Conservation (phyloP, 2,888 invertebrate genomes). For the Pyralis farinalis region DNA sequence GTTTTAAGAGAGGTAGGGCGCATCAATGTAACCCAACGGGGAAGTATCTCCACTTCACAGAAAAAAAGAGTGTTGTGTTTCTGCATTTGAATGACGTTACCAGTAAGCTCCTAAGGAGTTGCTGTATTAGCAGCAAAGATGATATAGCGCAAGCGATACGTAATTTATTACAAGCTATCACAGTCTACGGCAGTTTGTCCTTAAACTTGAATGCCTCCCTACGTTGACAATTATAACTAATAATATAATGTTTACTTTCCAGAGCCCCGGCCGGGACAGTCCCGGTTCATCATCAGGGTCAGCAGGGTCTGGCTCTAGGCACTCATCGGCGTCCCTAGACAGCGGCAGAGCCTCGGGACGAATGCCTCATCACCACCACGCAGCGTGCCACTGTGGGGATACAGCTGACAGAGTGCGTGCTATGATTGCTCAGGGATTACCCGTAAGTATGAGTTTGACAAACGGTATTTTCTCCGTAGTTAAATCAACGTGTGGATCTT, state of each 20-base stretch:
- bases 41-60: too few species aligned
- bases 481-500: constrained; percentile 58
- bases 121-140: too few species aligned
- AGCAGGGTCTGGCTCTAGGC: constrained; percentile 92
- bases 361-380: constrained; percentile 86
- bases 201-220: too few species aligned
- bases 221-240: too few species aligned
- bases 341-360: constrained; percentile 95
- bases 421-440: constrained; percentile 85
- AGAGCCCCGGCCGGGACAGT: constrained; percentile 96
- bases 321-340: constrained; percentile 94
- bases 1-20: too few species aligned
- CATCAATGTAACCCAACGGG: too few species aligned
- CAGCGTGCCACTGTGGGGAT: constrained; percentile 87
- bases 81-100: too few species aligned
- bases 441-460: constrained; percentile 73
- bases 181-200: too few species aligned
- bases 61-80: too few species aligned
- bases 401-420: constrained; percentile 86
- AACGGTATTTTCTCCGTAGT: constrained; percentile 65
- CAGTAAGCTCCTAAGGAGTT: too few species aligned
- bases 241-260: constrained; percentile 28
- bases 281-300: constrained; percentile 94
- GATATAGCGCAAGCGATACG: too few species aligned
- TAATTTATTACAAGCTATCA: too few species aligned